phyloP scores from a whole-genome alignment of 2,888 invertebrate genomes.

The Balanococcus diminutus region DNA sequence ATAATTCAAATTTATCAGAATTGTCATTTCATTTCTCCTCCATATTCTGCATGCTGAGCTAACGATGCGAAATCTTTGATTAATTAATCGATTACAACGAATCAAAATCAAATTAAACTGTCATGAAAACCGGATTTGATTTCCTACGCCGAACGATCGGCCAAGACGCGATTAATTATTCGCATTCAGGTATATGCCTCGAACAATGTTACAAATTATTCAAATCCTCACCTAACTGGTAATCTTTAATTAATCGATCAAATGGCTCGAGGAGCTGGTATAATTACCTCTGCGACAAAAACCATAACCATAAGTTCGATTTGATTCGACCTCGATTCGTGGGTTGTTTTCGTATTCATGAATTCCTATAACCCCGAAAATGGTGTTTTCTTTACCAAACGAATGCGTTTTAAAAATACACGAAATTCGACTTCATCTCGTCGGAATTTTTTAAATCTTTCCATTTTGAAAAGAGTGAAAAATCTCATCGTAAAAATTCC shows the following conservation, averaged over 20 bases:
- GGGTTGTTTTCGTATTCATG: background rate
- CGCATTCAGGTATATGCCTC: background rate
- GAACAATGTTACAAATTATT: slow-evolving; percentile 1
- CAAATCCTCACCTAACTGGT: background rate
- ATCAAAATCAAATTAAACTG: background rate
- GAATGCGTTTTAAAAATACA: background rate
- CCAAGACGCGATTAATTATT: background rate
- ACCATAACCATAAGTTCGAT: background rate
- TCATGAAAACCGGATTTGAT: background rate
- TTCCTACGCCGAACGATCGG: background rate
- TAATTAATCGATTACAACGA: background rate
- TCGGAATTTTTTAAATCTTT: background rate
- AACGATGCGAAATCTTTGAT: background rate
- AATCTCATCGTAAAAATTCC: background rate
- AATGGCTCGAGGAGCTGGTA: background rate
- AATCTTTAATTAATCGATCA: background rate
- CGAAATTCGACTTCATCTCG: background rate
- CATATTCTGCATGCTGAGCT: background rate
- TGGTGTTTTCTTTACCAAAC: slow-evolving; percentile 5
- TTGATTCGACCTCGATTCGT: background rate
- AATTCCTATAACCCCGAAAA: background rate
- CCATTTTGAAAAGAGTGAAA: background rate
- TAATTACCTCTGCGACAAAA: background rate
- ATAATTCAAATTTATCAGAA: no score
- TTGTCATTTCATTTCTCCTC: no score